Conservation (phyloP, 2,888 invertebrate genomes). For the Geophilus truncorum region DNA sequence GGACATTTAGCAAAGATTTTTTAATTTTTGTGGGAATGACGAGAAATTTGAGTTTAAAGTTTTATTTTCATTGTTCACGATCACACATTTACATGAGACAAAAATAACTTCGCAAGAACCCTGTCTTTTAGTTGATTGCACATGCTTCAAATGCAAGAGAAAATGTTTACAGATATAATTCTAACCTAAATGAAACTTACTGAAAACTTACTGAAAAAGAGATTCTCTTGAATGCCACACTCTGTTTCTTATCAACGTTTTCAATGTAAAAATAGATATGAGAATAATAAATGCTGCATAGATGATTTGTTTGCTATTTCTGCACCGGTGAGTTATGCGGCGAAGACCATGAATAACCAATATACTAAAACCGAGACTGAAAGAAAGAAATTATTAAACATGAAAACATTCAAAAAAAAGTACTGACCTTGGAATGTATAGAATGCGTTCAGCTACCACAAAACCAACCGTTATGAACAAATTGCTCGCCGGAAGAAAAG, state of each 20-base stretch:
- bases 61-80: too few relatives aligned
- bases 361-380: background rate
- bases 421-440: background rate
- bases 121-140: background rate
- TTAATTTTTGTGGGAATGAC: too few relatives aligned
- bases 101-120: too few relatives aligned
- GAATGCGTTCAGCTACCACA: background rate
- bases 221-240: background rate
- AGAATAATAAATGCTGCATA: background rate
- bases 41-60: too few relatives aligned
- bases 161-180: background rate
- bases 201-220: background rate
- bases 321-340: background rate
- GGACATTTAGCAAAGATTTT: too few relatives aligned
- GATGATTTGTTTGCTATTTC: background rate
- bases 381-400: background rate
- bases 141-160: background rate
- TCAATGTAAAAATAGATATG: background rate
- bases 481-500: background rate
- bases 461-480: background rate
- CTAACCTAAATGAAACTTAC: background rate
- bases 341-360: background rate
- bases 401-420: background rate
- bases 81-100: too few relatives aligned
- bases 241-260: background rate